Base-by-base conservation (phyloP, 2,888 invertebrate genomes). In the Thereva unica region DNA sequence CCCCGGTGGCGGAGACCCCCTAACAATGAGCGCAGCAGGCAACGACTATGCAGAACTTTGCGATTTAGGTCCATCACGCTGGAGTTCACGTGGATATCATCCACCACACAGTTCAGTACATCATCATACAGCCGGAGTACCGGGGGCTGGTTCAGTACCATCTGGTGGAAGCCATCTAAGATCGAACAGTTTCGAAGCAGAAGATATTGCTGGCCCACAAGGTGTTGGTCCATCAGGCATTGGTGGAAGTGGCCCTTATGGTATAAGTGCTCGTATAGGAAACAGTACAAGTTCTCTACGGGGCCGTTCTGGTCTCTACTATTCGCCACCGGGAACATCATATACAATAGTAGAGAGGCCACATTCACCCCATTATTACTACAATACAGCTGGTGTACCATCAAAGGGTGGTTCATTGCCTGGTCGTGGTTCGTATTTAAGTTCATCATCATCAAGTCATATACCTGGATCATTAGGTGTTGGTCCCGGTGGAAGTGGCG, bases 281-380 rank as follows among this genome's bases (percentile, higher is more conserved):
- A 81, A 79, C 70, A 80, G 82, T 71, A 82, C 83, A 7, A 81
- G 78, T 71, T 81, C 81, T 57, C 72, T 81, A 65, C 82, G 88
- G 73, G 84, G 85, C 73, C 84, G 87, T 61, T 85, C 90, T 72
- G 87, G 90, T 71, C 84, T 89, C 71, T 93, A 93, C 82, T 93
- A 92, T 81, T 93, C 92, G 71, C 93, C 93, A 67, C 93, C 93
- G 38, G 93, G 93, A 70, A 93, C 93, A 72, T 92, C 91, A 67
- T 93, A 93, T 82, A 93, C 93, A 76, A 93, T 93, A 80, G 89
- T 93, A 76, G 93, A 93, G 82, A 84, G 92, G 71, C 88, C 88
- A 75, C 89, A 89, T 80, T 84, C 85, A 64, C 85, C 89, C 73
- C 86, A 87, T 77, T 85, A 86, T 71, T 82, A 82, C 67, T 86